Conservation (phyloP, 1,140 invertebrate species). For the honey bee (Apis mellifera) region DNA sequence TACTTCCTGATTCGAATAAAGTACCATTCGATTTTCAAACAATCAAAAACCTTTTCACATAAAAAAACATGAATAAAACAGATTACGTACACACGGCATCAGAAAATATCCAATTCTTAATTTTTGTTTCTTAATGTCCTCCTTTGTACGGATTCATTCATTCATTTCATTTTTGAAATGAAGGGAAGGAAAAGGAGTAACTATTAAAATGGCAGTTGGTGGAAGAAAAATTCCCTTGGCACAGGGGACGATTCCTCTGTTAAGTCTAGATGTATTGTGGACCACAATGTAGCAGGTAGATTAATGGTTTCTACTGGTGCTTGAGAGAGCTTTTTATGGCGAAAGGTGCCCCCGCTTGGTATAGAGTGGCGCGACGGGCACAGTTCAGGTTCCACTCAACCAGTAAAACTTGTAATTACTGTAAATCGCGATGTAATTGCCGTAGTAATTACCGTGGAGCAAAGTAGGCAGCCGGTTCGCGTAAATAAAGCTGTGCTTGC, state of each 20-base stretch:
- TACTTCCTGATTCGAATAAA: neutral
- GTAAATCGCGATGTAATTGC: slow-evolving; percentile 57
- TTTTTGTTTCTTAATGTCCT: neutral
- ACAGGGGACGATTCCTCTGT: slow-evolving; percentile 26
- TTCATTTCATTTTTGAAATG: neutral
- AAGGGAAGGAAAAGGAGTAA: neutral
- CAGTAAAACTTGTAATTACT: slow-evolving; percentile 57
- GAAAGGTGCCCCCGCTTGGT: slow-evolving; percentile 33
- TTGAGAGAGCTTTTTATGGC: slow-evolving; percentile 35
- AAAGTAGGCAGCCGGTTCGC: slow-evolving; percentile 47
- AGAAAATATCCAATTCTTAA: neutral
- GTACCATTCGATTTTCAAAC: neutral
- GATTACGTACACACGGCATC: neutral
- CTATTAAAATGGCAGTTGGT: slow-evolving; percentile 34
- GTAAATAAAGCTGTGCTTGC: slow-evolving; percentile 54
- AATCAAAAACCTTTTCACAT: neutral
- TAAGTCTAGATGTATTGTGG: slow-evolving; percentile 41
- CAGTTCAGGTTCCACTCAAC: slow-evolving; percentile 47
- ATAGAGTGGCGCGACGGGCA: slow-evolving; percentile 31
- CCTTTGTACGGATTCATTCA: neutral
- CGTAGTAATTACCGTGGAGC: slow-evolving; percentile 50
- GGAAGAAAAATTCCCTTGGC: slow-evolving; percentile 28
- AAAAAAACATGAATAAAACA: neutral
- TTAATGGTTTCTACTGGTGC: slow-evolving; percentile 43
- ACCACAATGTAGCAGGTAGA: slow-evolving; percentile 28